These are phyloP conservation scores for Drosophila paulistorum DNA, from an alignment of 1,140 invertebrate species.

Conservation along the genomic window DNA sequence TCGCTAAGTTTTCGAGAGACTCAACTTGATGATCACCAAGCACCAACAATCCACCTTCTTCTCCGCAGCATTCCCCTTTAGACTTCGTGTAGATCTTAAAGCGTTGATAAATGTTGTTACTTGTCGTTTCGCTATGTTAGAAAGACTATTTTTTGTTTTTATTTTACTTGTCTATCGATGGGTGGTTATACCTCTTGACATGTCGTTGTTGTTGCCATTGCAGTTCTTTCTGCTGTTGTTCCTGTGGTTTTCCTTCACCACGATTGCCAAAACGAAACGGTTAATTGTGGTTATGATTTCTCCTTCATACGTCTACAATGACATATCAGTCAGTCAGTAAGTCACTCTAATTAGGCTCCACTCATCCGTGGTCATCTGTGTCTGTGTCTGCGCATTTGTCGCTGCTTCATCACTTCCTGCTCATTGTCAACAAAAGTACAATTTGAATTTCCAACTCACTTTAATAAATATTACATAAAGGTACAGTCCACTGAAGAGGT, in stretches of 20 bases:
- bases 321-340: constrained; percentile 2
- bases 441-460: constrained; percentile 66
- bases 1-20: constrained; percentile 67
- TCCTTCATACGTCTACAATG: constrained; percentile 2
- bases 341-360: constrained; percentile 13
- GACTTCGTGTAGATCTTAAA: constrained; percentile 69
- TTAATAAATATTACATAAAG: constrained; percentile 71
- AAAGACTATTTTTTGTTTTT: constrained; percentile 40
- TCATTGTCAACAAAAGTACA: constrained; percentile 30
- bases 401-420: constrained; percentile 60
- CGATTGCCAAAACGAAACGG: constrained; percentile 45
- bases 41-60: constrained; percentile 23
- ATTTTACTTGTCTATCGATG: constrained; percentile 68
- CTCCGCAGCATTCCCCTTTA: constrained; percentile 57
- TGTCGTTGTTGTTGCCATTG: constrained; percentile 64
- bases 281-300: constrained; percentile 75
- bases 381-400: not conserved
- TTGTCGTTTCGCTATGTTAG: constrained; percentile 71
- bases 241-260: constrained; percentile 1
- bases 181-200: constrained; percentile 77
- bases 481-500: constrained; percentile 45
- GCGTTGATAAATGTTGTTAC: constrained; percentile 82
- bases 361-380: not conserved
- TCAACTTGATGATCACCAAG: constrained; percentile 55
- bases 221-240: not conserved